Percentiles rank a stretch among this genome's conserved stretches.
phyloP scores from a whole-genome alignment of 2,113 vertebrate genomes.

The Anthoscopus minutus region DNA sequence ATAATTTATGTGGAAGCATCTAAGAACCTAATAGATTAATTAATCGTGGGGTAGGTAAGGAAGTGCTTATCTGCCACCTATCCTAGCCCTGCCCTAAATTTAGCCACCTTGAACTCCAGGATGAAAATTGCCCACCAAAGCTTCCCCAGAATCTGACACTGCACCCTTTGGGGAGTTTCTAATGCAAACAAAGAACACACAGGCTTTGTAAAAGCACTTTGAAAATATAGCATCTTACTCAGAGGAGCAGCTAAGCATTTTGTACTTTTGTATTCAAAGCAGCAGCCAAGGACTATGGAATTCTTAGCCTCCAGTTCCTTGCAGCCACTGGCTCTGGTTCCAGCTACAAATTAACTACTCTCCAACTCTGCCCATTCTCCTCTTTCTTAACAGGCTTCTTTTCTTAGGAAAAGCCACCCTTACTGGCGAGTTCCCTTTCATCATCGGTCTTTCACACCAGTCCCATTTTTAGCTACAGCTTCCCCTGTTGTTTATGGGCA shows the following conservation, averaged over 20 bases:
- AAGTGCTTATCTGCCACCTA: neutral
- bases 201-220: neutral
- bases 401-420: neutral
- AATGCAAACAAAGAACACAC: neutral
- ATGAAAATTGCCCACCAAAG: neutral
- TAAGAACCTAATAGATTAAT: neutral
- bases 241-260: neutral
- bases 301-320: neutral
- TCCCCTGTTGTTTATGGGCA: neutral
- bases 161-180: neutral
- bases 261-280: neutral
- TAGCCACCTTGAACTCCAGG: neutral
- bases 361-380: neutral
- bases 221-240: neutral
- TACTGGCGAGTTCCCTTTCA: rapidly evolving
- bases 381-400: neutral
- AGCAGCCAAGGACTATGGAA: neutral
- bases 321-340: neutral
- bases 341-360: neutral
- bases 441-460: neutral
- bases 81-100: neutral
- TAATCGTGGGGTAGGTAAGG: neutral
- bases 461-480: neutral
- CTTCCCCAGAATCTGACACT: neutral
- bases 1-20: rapidly evolving